Evolutionary conservation across 2,797 vertebrate genomes (phyloP).

Genomic region (Nyctibius grandis): DNA sequence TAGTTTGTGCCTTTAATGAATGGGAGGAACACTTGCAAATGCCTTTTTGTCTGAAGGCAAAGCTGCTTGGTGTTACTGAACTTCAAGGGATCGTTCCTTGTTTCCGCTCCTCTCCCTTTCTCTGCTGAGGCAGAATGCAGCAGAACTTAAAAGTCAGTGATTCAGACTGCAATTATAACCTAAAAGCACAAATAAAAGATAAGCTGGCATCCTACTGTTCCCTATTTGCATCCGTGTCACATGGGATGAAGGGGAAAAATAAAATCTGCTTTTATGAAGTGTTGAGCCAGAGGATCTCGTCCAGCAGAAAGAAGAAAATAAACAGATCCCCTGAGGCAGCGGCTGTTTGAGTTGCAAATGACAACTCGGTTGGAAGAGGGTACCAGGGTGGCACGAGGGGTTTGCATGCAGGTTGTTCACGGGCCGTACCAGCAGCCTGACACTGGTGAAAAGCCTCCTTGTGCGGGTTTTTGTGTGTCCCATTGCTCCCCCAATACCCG

Average conservation of each 20-base stretch:
- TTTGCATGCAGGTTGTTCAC: not conserved
- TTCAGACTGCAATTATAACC: conserved; percentile 47
- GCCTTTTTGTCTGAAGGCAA: conserved; percentile 50
- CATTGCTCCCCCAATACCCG: too few species aligned
- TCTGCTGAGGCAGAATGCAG: conserved; percentile 50
- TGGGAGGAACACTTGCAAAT: conserved; percentile 38
- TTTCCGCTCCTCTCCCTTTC: conserved; percentile 49
- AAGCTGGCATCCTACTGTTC: conserved; percentile 44
- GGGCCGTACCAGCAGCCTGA: not conserved
- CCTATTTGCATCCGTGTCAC: conserved; percentile 8
- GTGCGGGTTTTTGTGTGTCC: not conserved
- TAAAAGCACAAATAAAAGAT: conserved; percentile 48
- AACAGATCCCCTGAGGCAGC: not conserved
- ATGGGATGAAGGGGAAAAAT: conserved; percentile 11
- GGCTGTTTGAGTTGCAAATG: not conserved
- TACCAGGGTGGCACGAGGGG: not conserved
- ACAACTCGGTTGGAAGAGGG: not conserved
- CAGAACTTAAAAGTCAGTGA: conserved; percentile 30
- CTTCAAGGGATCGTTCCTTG: conserved; percentile 31
- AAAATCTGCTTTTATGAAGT: conserved; percentile 19
- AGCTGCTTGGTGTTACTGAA: conserved; percentile 44
- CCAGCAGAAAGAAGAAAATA: conserved; percentile 13
- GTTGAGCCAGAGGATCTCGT: not conserved
- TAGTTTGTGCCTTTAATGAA: conserved; percentile 45
- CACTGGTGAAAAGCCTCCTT: fast-evolving